Evolutionary conservation across 2,113 vertebrate species (phyloP), one percentile per base, ranked within the genome.

Genomic region (Manacus vitellinus): DNA sequence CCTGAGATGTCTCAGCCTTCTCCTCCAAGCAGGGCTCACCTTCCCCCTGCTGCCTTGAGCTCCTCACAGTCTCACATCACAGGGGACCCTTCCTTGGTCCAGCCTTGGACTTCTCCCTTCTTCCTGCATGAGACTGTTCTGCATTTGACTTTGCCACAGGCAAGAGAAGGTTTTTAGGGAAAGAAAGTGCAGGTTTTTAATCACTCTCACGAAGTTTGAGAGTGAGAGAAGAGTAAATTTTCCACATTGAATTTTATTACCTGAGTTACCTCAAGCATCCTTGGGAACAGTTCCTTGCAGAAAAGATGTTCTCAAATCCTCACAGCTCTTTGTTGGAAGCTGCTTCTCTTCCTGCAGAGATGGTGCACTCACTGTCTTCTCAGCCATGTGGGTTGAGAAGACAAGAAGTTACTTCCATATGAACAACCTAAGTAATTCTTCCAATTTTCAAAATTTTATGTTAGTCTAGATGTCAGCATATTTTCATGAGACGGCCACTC

Each of bases 31-130:
- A 87, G 43, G 8, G 17, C 24, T 91, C 22, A 18, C 25, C 8
- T 65, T 46, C 7, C 14, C 8, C 11, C 18, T 33, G 6, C 56
- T 35, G 6, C 31, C 2, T 0, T 16, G 27, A 27, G 31, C 11
- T 88, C 8, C 27, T 31, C 8, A 11, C 9, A n/a, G 24, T 37
- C 19, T 59, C 31, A 14, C 12, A 6, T 37, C 18, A 8, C 23
- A 17, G 6, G 1, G 9, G 30, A 58, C 16, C 23, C 14, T 46
- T 76, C 62, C 54, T 41, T 46, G 18, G 15, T 47, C 49, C 59
- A 56, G 30, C 28, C 37, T 7, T 47, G 49, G 30, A 5, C 13
- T 27, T 46, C 24, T 84, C 14, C 10, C 10, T 82, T 43, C 23
- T 75, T 65, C 33, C 41, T 80, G 24, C 24, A 5, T 4, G 14